Evolutionary conservation across 2,888 invertebrate genomes (phyloP), one percentile per base, ranked within the genome.

Genomic region (Sisyra nigra): DNA sequence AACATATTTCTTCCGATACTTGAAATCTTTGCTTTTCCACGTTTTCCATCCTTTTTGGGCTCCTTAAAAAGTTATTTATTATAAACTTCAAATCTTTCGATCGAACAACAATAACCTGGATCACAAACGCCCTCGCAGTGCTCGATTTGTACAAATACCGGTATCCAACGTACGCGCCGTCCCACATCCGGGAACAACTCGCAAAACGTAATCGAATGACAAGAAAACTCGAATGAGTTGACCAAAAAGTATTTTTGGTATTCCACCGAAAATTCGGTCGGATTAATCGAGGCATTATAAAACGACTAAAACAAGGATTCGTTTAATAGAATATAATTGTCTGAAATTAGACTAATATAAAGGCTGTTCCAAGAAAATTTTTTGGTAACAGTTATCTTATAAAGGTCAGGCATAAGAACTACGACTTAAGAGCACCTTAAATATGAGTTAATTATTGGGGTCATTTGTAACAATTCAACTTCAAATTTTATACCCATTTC

Each of bases 1-100:
- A 31, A 70, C 57, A 45, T 64, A 61, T 38, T 62, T 64, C 51
- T 64, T 69, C 41, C 60, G 60, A 46, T 68, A 69, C 51, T 67
- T 69, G 46, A 65, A 71, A 32, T 54, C 59, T 38, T 54, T 52
- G 18, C 53, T 57, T 51, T 63, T 66, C 2, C 58, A 57, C 40
- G 60, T 57, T 52, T 62, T 65, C 60, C 65, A 65, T 7, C 62
- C 63, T 45, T 48, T 53, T 45, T 55, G 56, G n/a, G 52, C 47
- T 9, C 61, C 61, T 49, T 59, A n/a, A 33, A 33, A 33, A 6
- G 13, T 33, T 8, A n/a, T 34, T 34, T n/a, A 14, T 8, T n/a
- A 14, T 34, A n/a, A 34, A 34, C 8, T 15, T 7, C 11, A 3
- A 2, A n/a, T 14, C 8, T 2, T 14, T 14, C 3, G 30, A 33